Base-by-base conservation (phyloP, 2,113 vertebrate genomes). In the Sinosuthora webbiana region DNA sequence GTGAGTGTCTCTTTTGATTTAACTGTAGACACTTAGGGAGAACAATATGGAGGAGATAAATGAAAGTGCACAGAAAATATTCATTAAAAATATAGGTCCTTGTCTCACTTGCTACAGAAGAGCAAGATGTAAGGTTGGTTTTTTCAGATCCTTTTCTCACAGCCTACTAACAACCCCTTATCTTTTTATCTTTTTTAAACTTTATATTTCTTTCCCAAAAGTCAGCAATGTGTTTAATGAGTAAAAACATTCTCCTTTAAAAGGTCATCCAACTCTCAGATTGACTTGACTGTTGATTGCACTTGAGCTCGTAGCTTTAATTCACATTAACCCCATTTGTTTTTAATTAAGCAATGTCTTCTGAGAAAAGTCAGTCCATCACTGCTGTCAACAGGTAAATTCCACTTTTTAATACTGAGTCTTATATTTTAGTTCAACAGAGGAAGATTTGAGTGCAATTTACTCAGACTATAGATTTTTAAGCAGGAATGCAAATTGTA, bases 281-380 rank as follows among this genome's bases (percentile, higher is more conserved):
- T 71, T 92, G 94, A 92, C 91, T 93, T 57, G 55, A 6, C 59
- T 90, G 84, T 74, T 92, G 91, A 94, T 94, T 87, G 76, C 37
- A 65, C 44, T 91, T 92, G 87, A 84, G 75, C 70, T 89, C 8
- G 6, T 67, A 73, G 76, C 44, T 96, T 94, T 82, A 93, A 93
- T 83, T 94, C 79, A 55, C 44, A 53, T 95, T 94, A 97, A 94
- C 75, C 89, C 78, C 57, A 87, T 90, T 93, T 90, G 89, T 53
- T 94, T 97, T 89, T 95, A 96, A 97, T 95, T 93, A 94, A 90
- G 27, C 78, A 41, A 77, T 47, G 59, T 74, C 20, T 94, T 93
- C 89, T 70, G 64, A 89, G 68, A 53, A 77, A 49, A 89, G 69
- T 57, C 30, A 71, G 60, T 89, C 76, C 74, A 84, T 92, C 93